Percentiles rank a stretch among this genome's conserved stretches.
phyloP scores from a whole-genome alignment of 2,888 invertebrate genomes.

The Cataglyphis livida region DNA sequence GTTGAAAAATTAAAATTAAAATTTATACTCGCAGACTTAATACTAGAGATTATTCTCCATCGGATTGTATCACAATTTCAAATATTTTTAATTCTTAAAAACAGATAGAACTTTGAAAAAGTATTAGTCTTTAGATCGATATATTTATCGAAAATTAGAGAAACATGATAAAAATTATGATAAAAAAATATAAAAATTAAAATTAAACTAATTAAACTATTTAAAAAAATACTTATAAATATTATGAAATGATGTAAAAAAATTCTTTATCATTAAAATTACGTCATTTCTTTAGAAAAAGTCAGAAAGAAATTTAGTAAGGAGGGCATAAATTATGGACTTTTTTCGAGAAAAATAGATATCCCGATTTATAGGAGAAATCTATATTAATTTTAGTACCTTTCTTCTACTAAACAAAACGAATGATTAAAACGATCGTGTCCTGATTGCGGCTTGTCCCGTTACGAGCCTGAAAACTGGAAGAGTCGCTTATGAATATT shows the following conservation, averaged over 20 bases:
- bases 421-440: not conserved
- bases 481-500: constrained; percentile 50
- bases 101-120: not conserved
- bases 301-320: not conserved
- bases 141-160: not conserved
- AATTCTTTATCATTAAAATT: not conserved
- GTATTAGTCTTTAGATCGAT: not conserved
- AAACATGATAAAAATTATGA: not conserved
- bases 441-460: constrained; percentile 31
- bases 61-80: not conserved
- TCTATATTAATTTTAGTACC: constrained; percentile 13
- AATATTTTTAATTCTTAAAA: not conserved
- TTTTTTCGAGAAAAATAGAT: constrained; percentile 18
- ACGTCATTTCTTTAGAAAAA: not conserved
- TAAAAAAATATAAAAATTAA: not conserved
- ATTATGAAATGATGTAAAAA: not conserved
- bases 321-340: not conserved
- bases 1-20: not conserved
- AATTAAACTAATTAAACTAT: not conserved
- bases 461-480: constrained; percentile 56
- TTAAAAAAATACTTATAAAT: not conserved
- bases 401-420: not conserved
- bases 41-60: not conserved
- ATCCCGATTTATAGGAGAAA: not conserved
- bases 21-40: not conserved